Percentiles rank a stretch among this genome's conserved stretches.
Evolutionary conservation across 2,113 vertebrate species (phyloP).

Genomic region (Psammodynastes pulverulentus): DNA sequence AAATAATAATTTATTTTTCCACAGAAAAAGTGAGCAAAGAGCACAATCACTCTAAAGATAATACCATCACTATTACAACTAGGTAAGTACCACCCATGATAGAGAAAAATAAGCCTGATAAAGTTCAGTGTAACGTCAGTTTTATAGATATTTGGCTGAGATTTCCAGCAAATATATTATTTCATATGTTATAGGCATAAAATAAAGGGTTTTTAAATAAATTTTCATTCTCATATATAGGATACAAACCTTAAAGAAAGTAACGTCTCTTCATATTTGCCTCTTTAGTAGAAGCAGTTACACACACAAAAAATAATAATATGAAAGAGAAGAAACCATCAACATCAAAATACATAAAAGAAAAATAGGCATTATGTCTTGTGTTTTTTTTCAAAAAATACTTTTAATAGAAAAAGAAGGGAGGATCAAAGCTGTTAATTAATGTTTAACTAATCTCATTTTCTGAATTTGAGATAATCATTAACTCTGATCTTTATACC

Average conservation of each 20-base stretch:
- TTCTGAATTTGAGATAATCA: background rate
- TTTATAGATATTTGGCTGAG: background rate
- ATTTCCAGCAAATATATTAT: constrained; percentile 8
- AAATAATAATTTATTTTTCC: constrained; percentile 45
- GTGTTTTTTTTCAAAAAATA: background rate
- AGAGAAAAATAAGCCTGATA: background rate
- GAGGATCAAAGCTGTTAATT: background rate
- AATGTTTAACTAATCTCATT: background rate
- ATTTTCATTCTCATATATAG: too few species aligned
- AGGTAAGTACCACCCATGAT: constrained; percentile 71
- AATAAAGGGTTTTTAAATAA: background rate
- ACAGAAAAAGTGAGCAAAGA: constrained; percentile 99
- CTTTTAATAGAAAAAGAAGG: background rate
- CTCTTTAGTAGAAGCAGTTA: background rate
- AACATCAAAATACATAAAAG: background rate
- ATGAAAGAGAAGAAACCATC: background rate
- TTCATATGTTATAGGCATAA: background rate
- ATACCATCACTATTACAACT: constrained; percentile 82
- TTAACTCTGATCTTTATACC: background rate
- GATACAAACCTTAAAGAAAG: background rate
- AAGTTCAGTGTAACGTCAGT: background rate
- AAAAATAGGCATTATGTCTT: background rate
- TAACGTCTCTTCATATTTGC: background rate
- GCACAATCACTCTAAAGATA: constrained; percentile 90
- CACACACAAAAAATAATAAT: background rate